Evolutionary conservation across 2,888 invertebrate species (phyloP), one percentile per base, ranked within the genome.

Genomic region (Steinernema carpocapsae): DNA sequence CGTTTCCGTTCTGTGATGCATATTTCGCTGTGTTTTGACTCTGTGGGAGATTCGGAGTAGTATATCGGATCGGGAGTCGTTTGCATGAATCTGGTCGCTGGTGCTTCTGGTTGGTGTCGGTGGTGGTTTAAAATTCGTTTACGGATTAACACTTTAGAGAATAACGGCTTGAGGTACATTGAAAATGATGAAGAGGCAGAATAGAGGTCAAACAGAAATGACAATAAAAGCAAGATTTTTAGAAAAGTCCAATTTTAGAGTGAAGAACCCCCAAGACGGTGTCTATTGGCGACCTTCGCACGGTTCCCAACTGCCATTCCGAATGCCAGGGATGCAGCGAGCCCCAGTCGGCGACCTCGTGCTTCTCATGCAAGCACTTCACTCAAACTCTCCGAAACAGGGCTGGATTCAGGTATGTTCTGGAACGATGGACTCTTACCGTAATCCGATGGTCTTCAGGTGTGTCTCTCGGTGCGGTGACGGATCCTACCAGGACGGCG

Each of bases 381-480:
- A 85, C 85, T 0, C 83, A 84, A 71, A 78, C 82, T 0, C 74
- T 85, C 29, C 76, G 86, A 14, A 88, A 86, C 64, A 79, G 86
- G 29, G 85, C 83, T 32, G 86, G 87, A 24, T 85, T 86, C 81
- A 86, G 83, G 84, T 84, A 72, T 56, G 75, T 75, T 32, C 7
- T n/a, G n/a, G n/a, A n/a, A n/a, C n/a, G n/a, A n/a, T n/a, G n/a
- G n/a, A n/a, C 37, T 3, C 3, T 6, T 37, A 37, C 37, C 37
- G 37, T 37, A 37, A 37, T 37, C 10, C 10, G 3, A 12, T 29
- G 42, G 12, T 3, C 0, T 77, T 51, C 29, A 83, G 82, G 74
- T 87, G 87, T 76, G 86, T 87, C 0, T 73, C 79, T 6, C 78
- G 80, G n/a, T 87, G 87, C 72, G 86, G 84, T 22, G 84, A 81